phyloP scores from a whole-genome alignment of 1,140 invertebrate genomes.

The Micrasema longulum region DNA sequence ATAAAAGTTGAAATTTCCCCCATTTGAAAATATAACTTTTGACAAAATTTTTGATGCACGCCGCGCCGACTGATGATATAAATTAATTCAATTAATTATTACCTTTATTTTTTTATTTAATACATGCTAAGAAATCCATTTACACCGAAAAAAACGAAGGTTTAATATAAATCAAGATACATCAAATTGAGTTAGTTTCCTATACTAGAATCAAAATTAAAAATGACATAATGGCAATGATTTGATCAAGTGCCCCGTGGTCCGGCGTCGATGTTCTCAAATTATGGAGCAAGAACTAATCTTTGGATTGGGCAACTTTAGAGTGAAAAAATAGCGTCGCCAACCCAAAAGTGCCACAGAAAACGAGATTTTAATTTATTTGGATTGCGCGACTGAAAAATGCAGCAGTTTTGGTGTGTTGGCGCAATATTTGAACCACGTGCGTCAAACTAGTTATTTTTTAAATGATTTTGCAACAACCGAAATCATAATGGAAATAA shows the following conservation, averaged over 20 bases:
- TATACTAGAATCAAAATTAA: background rate
- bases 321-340: conserved; percentile 12
- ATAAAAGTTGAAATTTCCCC: too few species aligned
- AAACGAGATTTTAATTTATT: conserved; percentile 34
- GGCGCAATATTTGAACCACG: conserved; percentile 5
- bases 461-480: conserved; percentile 18
- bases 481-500: conserved; percentile 23
- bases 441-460: conserved; percentile 20
- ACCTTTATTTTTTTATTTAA: too few species aligned
- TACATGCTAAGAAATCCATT: too few species aligned
- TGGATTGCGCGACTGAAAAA: conserved; percentile 26
- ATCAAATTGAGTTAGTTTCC: too few species aligned
- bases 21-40: too few species aligned
- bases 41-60: too few species aligned
- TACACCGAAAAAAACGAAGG: too few species aligned
- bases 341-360: conserved; percentile 14
- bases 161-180: too few species aligned
- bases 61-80: too few species aligned
- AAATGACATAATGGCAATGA: background rate
- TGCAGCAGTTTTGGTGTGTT: conserved; percentile 16
- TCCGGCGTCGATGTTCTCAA: too few species aligned
- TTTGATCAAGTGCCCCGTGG: too few species aligned
- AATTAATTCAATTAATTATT: too few species aligned
- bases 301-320: conserved; percentile 10
- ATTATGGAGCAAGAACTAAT: conserved; percentile 2